phyloP scores from a whole-genome alignment of 2,888 invertebrate genomes.

The Caenorhabditis doughertyi region DNA sequence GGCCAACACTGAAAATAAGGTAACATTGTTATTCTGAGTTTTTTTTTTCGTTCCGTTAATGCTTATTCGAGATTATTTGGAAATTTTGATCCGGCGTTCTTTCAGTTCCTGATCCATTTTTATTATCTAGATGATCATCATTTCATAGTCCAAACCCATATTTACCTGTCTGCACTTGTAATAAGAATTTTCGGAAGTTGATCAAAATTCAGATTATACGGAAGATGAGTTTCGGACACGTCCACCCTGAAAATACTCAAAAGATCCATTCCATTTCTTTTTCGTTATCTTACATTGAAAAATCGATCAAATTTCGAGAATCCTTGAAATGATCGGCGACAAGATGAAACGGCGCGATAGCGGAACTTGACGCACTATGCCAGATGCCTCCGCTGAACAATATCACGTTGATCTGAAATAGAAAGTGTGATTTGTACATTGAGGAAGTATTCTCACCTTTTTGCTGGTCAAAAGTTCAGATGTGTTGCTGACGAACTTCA shows the following conservation, averaged over 20 bases:
- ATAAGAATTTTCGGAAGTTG: conserved; percentile 56
- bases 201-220: conserved; percentile 59
- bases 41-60: too few species aligned
- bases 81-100: too few species aligned
- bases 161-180: conserved; percentile 53
- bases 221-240: conserved; percentile 38
- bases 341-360: conserved; percentile 50
- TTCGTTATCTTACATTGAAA: conserved; percentile 48
- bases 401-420: conserved; percentile 46
- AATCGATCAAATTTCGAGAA: conserved; percentile 9
- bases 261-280: not conserved
- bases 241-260: conserved; percentile 54
- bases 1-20: conserved; percentile 35
- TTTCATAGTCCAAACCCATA: not conserved
- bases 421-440: not conserved
- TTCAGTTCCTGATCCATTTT: too few species aligned
- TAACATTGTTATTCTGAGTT: too few species aligned
- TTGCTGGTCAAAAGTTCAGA: conserved; percentile 11
- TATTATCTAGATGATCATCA: not conserved
- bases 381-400: conserved; percentile 56
- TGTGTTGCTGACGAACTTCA: conserved; percentile 26
- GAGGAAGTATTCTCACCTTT: conserved; percentile 15
- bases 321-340: conserved; percentile 38
- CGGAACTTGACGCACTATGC: conserved; percentile 49
- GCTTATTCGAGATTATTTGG: too few species aligned